Evolutionary conservation across 2,888 invertebrate species (phyloP).

Genomic region (Tenthredo livida): DNA sequence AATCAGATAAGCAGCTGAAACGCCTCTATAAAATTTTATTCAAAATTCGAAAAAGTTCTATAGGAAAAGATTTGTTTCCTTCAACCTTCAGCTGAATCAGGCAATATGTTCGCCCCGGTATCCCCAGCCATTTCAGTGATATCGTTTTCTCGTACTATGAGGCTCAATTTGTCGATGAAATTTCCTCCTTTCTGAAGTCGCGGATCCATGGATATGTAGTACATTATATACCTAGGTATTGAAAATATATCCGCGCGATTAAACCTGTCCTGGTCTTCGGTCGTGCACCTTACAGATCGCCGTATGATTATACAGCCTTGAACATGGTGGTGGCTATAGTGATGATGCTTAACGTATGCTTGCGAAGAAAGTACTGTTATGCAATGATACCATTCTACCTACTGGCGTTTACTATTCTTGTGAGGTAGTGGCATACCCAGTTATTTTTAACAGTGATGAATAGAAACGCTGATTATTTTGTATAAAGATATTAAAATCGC

Average conservation of each 20-base stretch:
- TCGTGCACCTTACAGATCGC: neutral
- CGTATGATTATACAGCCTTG: neutral
- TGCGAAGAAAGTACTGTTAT: constrained; percentile 21
- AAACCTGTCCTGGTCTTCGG: neutral
- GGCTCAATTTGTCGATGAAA: neutral
- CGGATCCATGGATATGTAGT: neutral
- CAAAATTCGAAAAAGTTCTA: neutral
- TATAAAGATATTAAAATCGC: neutral
- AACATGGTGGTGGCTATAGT: neutral
- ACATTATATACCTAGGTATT: neutral
- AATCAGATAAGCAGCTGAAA: neutral
- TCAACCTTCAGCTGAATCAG: no score
- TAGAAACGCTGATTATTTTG: neutral
- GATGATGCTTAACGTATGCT: neutral
- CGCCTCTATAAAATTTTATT: neutral
- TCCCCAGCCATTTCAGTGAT: no score
- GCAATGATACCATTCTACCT: neutral
- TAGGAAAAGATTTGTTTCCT: no score
- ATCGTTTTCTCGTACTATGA: neutral
- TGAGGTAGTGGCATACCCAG: neutral
- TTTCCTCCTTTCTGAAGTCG: neutral
- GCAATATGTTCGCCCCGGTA: no score
- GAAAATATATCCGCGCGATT: neutral
- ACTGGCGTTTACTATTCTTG: neutral
- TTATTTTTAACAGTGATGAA: neutral